phyloP scores from a whole-genome alignment of 2,888 invertebrate species.

The Orthonychiurus folsomi region DNA sequence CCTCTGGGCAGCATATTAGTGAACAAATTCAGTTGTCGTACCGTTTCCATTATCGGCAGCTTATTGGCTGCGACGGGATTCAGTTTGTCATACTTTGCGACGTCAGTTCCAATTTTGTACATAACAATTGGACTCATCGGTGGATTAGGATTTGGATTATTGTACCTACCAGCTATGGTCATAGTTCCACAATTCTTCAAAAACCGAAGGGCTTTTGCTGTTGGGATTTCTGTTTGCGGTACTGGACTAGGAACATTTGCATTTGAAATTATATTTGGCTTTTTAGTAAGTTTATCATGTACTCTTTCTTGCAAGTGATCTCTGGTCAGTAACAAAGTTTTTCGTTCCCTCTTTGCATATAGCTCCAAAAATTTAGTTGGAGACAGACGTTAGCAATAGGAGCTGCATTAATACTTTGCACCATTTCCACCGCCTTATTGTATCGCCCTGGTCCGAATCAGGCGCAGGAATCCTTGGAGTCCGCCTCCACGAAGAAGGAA shows the following conservation, averaged over 20 bases:
- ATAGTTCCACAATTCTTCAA: constrained; percentile 8
- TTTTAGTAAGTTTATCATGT: not conserved
- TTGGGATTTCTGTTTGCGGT: constrained; percentile 11
- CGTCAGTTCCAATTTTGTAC: not conserved
- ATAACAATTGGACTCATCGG: constrained; percentile 7
- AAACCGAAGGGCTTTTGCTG: constrained; percentile 6
- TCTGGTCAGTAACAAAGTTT: not conserved
- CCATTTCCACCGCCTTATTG: not conserved
- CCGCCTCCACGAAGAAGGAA: too few relatives aligned
- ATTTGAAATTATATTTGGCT: not conserved
- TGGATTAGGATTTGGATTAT: constrained; percentile 11
- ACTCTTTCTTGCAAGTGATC: not conserved
- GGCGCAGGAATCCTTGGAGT: not conserved
- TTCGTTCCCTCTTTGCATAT: not conserved
- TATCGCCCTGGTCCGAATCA: constrained; percentile 6
- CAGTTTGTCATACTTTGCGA: constrained; percentile 8
- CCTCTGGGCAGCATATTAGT: constrained; percentile 2
- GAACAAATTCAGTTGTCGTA: constrained; percentile 6
- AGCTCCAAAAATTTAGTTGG: not conserved
- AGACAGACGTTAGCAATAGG: not conserved
- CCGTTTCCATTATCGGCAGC: not conserved
- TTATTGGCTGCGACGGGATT: constrained; percentile 5
- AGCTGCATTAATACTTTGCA: not conserved
- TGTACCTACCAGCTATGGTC: constrained; percentile 11
- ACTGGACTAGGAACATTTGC: constrained; percentile 1